phyloP scores from a whole-genome alignment of 2,113 vertebrate species.

The Sceloporus undulatus region DNA sequence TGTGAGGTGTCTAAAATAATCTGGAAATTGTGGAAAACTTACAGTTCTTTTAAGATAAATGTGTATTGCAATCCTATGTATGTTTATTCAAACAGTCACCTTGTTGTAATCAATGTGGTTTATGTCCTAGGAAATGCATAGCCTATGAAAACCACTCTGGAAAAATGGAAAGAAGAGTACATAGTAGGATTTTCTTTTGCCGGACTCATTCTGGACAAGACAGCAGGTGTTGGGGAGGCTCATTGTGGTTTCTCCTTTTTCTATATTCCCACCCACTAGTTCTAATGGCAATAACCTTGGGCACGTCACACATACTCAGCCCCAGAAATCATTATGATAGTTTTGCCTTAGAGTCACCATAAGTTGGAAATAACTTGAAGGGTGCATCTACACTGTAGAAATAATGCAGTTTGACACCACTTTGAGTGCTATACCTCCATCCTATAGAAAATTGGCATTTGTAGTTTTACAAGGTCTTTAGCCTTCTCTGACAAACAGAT shows the following conservation, averaged over 20 bases:
- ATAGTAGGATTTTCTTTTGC: no score
- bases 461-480: no score
- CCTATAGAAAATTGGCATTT: no score
- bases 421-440: no score
- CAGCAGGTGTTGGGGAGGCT: neutral
- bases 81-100: neutral
- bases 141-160: neutral
- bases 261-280: neutral
- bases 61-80: neutral
- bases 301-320: no score
- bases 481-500: no score
- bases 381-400: no score
- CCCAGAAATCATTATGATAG: no score
- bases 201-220: neutral
- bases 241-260: neutral
- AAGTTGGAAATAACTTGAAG: no score
- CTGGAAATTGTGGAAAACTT: neutral
- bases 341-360: no score
- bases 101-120: neutral
- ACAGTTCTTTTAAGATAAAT: neutral
- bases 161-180: neutral
- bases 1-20: neutral
- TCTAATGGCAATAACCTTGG: neutral
- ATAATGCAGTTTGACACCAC: no score
- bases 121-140: neutral